Evolutionary conservation across 2,113 vertebrate species (phyloP), one percentile per base, ranked within the genome.

Genomic region (Eurypyga helias): DNA sequence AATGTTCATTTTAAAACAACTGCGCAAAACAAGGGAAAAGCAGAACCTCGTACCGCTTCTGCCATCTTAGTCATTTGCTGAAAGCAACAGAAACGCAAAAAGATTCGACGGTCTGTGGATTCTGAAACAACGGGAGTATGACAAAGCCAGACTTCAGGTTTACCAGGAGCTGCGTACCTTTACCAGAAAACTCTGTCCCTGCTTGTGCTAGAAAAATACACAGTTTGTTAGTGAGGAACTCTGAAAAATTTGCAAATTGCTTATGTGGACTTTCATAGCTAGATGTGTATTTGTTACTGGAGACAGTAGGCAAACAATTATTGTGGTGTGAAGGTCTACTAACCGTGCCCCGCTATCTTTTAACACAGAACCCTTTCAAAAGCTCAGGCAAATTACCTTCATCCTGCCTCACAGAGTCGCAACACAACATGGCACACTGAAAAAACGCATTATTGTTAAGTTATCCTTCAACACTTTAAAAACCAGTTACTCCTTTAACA

Each of bases 21-120:
- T 11, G 16, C 17, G 41, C 10, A 29, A 10, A 49, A 55, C 55
- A 58, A 66, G 0, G 36, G 69, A n/a, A 41, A 70, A 55, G 46
- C 38, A 87, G 51, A 64, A 45, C 36, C 48, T 62, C 5, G 0
- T 8, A 13, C 7, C 0, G 2, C 26, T 75, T 29, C 64, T 84
- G 48, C 57, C 52, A 34, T 13, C 73, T 43, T 14, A 60, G 49
- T 17, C 21, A 7, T 8, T 20, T 76, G 49, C 58, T 66, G 81
- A 51, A 84, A 62, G 34, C 73, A 58, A 45, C 24, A 58, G 57
- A 38, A 61, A 21, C 54, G 31, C 41, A 43, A 23, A 38, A 13
- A 73, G 38, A 48, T 48, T 34, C 0, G 0, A 12, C 13, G 10
- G 5, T 8, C n/a, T 0, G 3, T 10, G 21, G 10, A 17, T 25